These are phyloP conservation scores for Telenomus remus DNA, from an alignment of 1,140 invertebrate genomes.

Conservation along the genomic window DNA sequence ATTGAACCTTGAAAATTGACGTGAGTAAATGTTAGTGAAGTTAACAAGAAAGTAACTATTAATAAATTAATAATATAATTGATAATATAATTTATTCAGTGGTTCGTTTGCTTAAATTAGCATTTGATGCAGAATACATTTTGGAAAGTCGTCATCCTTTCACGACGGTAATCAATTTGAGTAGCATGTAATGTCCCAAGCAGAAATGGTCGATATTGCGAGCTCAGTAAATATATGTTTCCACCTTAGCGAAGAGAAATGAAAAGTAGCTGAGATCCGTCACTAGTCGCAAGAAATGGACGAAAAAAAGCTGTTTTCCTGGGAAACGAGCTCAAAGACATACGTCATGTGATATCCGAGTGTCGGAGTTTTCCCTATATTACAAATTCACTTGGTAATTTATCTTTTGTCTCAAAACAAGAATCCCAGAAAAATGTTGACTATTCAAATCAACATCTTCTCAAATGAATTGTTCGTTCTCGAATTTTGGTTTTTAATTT, in stretches of 20 bases:
- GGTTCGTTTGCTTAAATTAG: no score
- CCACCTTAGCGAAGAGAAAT: slow-evolving; percentile 46
- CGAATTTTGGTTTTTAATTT: no score
- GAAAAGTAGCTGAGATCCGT: slow-evolving; percentile 53
- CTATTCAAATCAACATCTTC: not conserved
- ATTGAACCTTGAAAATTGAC: no score
- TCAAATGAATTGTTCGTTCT: no score
- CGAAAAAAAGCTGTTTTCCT: slow-evolving; percentile 50
- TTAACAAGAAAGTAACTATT: no score
- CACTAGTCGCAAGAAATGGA: slow-evolving; percentile 45
- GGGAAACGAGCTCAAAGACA: slow-evolving; percentile 47
- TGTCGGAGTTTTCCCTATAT: slow-evolving; percentile 21
- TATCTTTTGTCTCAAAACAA: slow-evolving; percentile 21
- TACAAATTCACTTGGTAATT: slow-evolving; percentile 36
- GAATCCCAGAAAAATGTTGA: slow-evolving; percentile 15
- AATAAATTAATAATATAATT: no score
- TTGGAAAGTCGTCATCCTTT: not conserved
- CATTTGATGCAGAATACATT: no score
- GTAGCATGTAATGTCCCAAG: slow-evolving; percentile 39
- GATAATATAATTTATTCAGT: no score
- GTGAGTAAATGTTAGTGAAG: no score
- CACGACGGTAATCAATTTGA: slow-evolving; percentile 45
- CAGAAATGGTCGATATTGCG: slow-evolving; percentile 50
- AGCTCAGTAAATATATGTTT: slow-evolving; percentile 48
- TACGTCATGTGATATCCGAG: slow-evolving; percentile 45